Conservation (phyloP, 2,797 vertebrate species). For the Chelon auratus region DNA sequence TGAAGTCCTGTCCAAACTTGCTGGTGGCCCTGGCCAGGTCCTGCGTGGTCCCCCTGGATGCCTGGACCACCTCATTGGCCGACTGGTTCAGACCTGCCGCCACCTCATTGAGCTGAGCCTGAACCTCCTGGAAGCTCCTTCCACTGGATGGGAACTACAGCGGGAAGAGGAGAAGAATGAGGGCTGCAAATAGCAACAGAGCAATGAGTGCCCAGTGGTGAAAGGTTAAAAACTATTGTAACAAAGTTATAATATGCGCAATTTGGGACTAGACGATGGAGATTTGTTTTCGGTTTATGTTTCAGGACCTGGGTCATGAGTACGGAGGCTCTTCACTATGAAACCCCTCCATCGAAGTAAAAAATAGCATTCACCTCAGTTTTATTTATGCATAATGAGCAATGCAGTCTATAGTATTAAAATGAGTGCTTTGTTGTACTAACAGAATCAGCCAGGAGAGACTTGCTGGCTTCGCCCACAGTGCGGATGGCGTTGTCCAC, state of each 20-base stretch:
- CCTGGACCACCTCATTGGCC: constrained; percentile 95
- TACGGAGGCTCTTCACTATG: not conserved
- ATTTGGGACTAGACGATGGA: too few relatives aligned
- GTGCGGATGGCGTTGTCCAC: constrained; percentile 95
- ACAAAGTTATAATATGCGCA: too few relatives aligned
- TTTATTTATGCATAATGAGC: not conserved
- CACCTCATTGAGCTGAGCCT: constrained; percentile 91
- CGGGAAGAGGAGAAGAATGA: not conserved
- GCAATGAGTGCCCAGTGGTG: not conserved
- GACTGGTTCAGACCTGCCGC: constrained; percentile 95
- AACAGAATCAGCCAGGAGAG: constrained; percentile 90
- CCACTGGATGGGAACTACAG: constrained; percentile 92
- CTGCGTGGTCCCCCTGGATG: constrained; percentile 93
- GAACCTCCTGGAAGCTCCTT: constrained; percentile 95
- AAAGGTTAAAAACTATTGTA: not conserved
- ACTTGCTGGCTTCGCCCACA: constrained; percentile 96
- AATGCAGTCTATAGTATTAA: not conserved
- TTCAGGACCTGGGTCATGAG: not conserved
- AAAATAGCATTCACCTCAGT: not conserved
- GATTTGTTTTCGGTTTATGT: not conserved
- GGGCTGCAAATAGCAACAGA: not conserved
- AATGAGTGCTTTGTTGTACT: constrained; percentile 49
- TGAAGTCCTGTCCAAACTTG: constrained; percentile 96
- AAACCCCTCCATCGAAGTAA: not conserved
- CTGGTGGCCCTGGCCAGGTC: constrained; percentile 92